Evolutionary conservation across 2,113 vertebrate species (phyloP).

Genomic region (Asarcornis scutulata): DNA sequence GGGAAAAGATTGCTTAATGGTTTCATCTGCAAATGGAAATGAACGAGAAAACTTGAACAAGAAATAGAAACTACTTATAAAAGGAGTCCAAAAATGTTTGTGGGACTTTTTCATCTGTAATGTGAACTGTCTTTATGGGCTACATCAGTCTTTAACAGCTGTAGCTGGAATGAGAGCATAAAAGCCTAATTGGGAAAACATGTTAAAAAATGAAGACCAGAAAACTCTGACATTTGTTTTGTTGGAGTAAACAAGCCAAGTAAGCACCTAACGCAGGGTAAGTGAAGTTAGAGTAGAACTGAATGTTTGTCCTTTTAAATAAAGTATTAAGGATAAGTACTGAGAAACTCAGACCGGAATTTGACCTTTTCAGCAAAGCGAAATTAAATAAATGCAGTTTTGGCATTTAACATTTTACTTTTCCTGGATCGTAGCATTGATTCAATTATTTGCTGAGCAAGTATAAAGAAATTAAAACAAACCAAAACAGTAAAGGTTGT

Average conservation of each 20-base stretch:
- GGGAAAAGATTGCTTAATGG: not conserved
- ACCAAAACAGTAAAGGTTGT: not conserved
- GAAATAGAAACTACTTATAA: not conserved
- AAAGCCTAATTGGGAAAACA: not conserved
- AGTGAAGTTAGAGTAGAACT: not conserved
- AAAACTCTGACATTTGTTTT: not conserved
- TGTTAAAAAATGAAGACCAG: not conserved
- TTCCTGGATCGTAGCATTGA: not conserved
- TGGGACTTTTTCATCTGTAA: not conserved
- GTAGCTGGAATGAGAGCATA: not conserved
- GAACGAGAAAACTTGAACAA: not conserved
- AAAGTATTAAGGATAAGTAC: not conserved
- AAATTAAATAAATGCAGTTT: constrained; percentile 14
- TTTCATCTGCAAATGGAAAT: not conserved
- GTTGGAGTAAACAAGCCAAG: not conserved
- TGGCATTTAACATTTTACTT: not conserved
- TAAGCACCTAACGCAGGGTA: not conserved
- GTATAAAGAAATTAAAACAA: not conserved
- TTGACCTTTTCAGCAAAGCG: not conserved
- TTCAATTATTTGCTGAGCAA: not conserved
- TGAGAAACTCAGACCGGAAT: not conserved
- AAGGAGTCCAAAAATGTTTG: not conserved
- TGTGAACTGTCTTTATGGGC: not conserved
- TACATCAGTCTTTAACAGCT: not conserved
- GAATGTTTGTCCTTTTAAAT: not conserved